A percentile compares a stretch with the other conserved stretches of the same genome.
Evolutionary conservation across 2,888 invertebrate species (phyloP).

Genomic region (Lasioglossum vierecki): DNA sequence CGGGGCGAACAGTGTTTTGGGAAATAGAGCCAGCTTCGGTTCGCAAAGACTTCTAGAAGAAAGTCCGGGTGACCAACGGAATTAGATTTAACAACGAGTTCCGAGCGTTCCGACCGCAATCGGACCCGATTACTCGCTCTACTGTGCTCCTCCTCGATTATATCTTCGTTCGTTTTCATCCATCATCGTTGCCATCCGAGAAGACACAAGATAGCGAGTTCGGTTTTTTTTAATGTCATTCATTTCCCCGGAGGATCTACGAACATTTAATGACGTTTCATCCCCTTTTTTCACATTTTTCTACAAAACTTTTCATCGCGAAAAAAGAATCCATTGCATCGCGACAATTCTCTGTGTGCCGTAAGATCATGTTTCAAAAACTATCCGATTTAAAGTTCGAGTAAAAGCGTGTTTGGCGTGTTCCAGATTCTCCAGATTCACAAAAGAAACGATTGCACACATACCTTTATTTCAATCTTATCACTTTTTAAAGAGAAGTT

Average conservation of each 20-base stretch:
- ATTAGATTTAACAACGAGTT: constrained; percentile 6
- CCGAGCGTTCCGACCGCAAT: background rate
- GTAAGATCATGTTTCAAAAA: background rate
- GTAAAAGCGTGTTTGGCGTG: too few species aligned
- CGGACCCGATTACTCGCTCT: background rate
- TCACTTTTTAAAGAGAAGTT: too few species aligned
- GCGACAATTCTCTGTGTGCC: background rate
- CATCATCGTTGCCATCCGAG: background rate
- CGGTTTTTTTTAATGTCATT: background rate
- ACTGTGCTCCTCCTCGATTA: background rate
- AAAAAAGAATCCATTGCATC: background rate
- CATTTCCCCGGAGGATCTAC: background rate
- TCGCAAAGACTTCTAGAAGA: background rate
- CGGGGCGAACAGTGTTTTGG: background rate
- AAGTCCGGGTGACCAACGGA: background rate
- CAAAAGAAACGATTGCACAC: too few species aligned
- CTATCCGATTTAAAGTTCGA: too few species aligned
- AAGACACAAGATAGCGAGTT: background rate
- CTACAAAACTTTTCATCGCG: background rate
- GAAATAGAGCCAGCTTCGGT: background rate
- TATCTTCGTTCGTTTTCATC: background rate
- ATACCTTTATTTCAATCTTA: too few species aligned
- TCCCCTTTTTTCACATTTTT: background rate
- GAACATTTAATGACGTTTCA: background rate
- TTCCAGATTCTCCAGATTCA: too few species aligned